Conservation (phyloP, 2,113 vertebrate genomes). For the Rhea pennata region DNA sequence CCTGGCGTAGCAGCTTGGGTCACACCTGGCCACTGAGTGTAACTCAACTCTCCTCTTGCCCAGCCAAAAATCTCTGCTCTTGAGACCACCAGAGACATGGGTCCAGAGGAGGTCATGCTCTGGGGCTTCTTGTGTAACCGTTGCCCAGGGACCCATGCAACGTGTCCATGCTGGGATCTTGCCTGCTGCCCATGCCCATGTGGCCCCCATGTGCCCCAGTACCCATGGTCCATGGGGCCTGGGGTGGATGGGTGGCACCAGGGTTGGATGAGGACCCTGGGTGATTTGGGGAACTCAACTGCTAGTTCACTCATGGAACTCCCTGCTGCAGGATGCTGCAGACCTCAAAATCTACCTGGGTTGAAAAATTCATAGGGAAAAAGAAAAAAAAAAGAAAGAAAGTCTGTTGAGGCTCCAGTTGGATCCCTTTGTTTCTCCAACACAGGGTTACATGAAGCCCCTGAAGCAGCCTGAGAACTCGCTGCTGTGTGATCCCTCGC, state of each 20-base stretch:
- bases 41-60: neutral
- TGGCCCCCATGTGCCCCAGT: neutral
- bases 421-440: neutral
- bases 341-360: fast-evolving
- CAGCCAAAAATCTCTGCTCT: neutral
- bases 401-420: fast-evolving
- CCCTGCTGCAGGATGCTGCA: neutral
- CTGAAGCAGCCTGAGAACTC: constrained; percentile 94
- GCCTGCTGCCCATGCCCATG: neutral
- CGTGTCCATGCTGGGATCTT: neutral
- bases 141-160: too few species aligned
- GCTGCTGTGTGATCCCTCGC: constrained; percentile 88
- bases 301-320: neutral
- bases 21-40: neutral
- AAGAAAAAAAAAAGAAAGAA: neutral
- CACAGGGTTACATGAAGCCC: constrained; percentile 95
- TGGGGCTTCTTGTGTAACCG: neutral
- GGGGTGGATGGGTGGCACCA: neutral
- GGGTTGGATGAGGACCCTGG: neutral
- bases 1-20: neutral
- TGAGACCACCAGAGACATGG: neutral
- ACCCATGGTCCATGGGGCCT: neutral
- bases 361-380: neutral
- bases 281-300: neutral
- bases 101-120: too few species aligned